A percentile compares a stretch with the other conserved stretches of the same genome.
Conservation (phyloP, 2,888 invertebrate species). For the Cynaeus angustus region DNA sequence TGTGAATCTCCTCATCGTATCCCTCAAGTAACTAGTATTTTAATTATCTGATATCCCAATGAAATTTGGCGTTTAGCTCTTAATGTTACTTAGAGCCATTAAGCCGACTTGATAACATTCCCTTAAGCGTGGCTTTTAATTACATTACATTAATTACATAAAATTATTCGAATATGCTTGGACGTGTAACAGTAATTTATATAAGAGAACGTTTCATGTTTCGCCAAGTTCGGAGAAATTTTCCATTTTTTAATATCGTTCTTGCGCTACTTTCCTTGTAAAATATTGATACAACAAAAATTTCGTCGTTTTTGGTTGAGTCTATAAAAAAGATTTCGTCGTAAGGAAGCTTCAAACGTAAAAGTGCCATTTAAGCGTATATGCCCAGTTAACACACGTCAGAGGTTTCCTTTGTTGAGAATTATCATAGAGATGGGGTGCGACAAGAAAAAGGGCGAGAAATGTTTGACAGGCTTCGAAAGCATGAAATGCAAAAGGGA, state of each 20-base stretch:
- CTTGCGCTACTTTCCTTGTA: background rate
- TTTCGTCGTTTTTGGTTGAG: background rate
- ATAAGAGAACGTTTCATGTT: background rate
- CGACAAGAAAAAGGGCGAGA: conserved; percentile 4
- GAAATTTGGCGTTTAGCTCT: conserved; percentile 24
- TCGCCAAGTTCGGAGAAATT: conserved; percentile 4
- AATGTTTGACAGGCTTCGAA: conserved; percentile 17
- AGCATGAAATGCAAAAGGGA: conserved; percentile 7
- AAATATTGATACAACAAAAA: background rate
- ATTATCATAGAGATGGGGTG: conserved; percentile 22
- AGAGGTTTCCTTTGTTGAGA: conserved; percentile 7
- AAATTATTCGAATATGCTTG: conserved; percentile 22
- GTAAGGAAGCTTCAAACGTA: conserved; percentile 4
- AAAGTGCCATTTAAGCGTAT: background rate
- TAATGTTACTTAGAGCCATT: conserved; percentile 25
- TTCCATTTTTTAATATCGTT: conserved; percentile 26
- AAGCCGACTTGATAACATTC: conserved; percentile 22
- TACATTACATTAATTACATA: conserved; percentile 12
- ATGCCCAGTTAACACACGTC: conserved; percentile 7
- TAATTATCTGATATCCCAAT: conserved; percentile 18
- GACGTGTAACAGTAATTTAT: conserved; percentile 4
- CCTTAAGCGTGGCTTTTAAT: conserved; percentile 24
- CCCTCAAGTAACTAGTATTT: conserved; percentile 3
- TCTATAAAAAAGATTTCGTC: conserved; percentile 7
- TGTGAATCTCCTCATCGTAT: background rate